phyloP scores from a whole-genome alignment of 2,888 invertebrate genomes.

The Trissolcus brochymenae region DNA sequence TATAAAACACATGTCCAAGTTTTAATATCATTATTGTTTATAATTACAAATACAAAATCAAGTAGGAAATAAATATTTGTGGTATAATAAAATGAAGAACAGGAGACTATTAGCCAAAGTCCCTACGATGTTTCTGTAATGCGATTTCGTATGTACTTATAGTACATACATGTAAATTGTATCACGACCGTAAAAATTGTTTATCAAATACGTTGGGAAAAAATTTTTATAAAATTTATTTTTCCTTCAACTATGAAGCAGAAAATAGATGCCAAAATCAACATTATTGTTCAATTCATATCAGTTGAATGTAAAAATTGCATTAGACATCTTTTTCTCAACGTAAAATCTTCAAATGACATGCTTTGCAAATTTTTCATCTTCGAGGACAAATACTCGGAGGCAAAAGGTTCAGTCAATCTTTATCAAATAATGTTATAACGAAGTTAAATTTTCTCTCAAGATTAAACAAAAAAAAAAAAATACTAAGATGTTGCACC shows the following conservation, averaged over 20 bases:
- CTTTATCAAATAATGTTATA: constrained; percentile 63
- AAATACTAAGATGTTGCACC: constrained; percentile 49
- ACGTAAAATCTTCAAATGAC: constrained; percentile 58
- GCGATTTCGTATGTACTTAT: constrained; percentile 56
- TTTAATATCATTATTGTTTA: constrained; percentile 68
- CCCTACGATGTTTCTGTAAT: constrained; percentile 63
- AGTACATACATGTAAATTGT: constrained; percentile 54
- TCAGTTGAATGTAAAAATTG: not conserved
- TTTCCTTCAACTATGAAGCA: not conserved
- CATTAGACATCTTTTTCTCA: constrained; percentile 16
- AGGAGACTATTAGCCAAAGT: constrained; percentile 71
- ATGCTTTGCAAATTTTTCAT: constrained; percentile 56
- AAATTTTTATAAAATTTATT: constrained; percentile 8
- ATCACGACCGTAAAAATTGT: constrained; percentile 59
- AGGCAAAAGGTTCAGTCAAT: constrained; percentile 63
- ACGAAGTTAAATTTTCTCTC: constrained; percentile 51
- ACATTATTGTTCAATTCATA: not conserved
- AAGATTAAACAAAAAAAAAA: constrained; percentile 16
- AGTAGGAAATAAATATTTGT: constrained; percentile 73
- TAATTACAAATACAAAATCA: constrained; percentile 72
- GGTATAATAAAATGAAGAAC: constrained; percentile 63
- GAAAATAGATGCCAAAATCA: not conserved
- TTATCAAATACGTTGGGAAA: constrained; percentile 39
- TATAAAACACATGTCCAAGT: constrained; percentile 70
- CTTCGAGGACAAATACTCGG: constrained; percentile 57